phyloP scores from a whole-genome alignment of 1,140 invertebrate genomes.

The Eufriesea mexicana region DNA sequence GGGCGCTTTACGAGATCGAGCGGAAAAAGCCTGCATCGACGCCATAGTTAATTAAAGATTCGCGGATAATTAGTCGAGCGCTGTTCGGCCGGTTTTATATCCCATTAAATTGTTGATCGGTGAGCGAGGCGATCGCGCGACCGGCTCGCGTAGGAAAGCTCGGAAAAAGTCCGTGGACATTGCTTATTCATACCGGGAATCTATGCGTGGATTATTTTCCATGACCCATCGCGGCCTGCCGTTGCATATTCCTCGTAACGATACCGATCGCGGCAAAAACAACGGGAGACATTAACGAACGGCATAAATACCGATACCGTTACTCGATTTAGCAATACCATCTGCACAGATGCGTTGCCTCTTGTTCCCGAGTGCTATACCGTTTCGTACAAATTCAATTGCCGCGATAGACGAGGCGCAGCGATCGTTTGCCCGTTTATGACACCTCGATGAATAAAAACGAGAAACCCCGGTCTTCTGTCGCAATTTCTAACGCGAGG shows the following conservation, averaged over 20 bases:
- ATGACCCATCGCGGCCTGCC: not conserved
- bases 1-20: too few relatives aligned
- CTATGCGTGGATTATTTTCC: not conserved
- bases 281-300: not conserved
- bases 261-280: not conserved
- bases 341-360: not conserved
- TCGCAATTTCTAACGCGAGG: too few relatives aligned
- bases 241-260: not conserved
- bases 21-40: not conserved
- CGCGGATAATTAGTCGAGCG: not conserved
- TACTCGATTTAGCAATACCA: not conserved
- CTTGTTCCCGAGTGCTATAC: not conserved
- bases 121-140: too few relatives aligned
- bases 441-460: not conserved
- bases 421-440: not conserved
- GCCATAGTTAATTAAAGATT: conserved; percentile 1
- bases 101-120: conserved; percentile 2
- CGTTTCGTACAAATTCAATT: conserved; percentile 6
- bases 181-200: not conserved
- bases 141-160: not conserved
- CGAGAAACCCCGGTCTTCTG: not conserved
- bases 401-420: too few relatives aligned
- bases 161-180: not conserved
- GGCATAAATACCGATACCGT: not conserved
- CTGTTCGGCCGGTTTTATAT: not conserved